Evolutionary conservation across 2,113 vertebrate genomes (phyloP), one percentile per base, ranked within the genome.

Genomic region (Numenius arquata): DNA sequence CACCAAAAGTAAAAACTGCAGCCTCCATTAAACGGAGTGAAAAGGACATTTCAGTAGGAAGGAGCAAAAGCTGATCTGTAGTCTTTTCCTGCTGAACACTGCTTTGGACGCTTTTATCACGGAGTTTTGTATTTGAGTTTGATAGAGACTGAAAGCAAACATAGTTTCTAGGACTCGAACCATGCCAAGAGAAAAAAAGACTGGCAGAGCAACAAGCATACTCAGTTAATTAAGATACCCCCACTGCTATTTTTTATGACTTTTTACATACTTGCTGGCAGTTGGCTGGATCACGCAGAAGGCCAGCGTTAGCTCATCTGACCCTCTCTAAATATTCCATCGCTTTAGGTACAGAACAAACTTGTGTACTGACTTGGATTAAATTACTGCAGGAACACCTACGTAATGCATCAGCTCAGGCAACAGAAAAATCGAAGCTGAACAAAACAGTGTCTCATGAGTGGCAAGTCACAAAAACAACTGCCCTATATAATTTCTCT

Each of bases 221-320:
- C 61, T 93, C 85, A 70, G 62, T 94, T 88, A 79, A 97, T 89
- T 82, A 92, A 89, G 85, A 89, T 52, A 89, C 90, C 67, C 84
- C 77, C 85, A 95, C 59, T 73, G 78, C 68, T 88, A 74, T 84
- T 90, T 96, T 87, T 92, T 93, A 85, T 58, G 27, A 94, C 74
- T 96, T 95, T 89, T 88, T 94, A 76, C 62, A 83, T 87, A 88
- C 74, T 97, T 89, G 67, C 94, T 95, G 73, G 47, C 92, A 96
- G 70, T 90, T 95, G 91, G 87, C 81, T 84, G 76, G 78, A 77
- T 56, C 74, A 82, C 59, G 89, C 70, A 61, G 22, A 78, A 67
- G 68, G 73, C 41, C 55, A 91, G 26, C 4, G 6, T 76, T 90
- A 89, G 89, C 91, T 88, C 52, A 81, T 89, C 89, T 87, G 70